Evolutionary conservation across 30 jellyfish, hydroid and myxozoan genomes (phyloP), one percentile per base, ranked within the genome.

Genomic region (Turritopsis rubra): DNA sequence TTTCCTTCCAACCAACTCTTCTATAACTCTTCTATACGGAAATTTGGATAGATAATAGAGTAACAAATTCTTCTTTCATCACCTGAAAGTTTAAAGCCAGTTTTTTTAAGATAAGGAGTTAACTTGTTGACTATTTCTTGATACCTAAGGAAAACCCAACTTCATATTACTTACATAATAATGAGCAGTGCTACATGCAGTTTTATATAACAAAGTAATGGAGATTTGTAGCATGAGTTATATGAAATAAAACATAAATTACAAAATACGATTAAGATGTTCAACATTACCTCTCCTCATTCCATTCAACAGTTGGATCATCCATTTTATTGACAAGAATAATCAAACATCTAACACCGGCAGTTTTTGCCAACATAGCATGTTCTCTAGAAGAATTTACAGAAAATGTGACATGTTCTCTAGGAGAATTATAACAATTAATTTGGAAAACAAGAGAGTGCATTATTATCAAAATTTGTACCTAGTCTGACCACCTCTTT

Each of bases 401-500:
- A 13, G 22, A 83, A 4, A 18, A 1, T 0, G 19, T 7, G 0
- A 68, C 21, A 7, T 68, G 77, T 7, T 68, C 9, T 3, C 13
- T 5, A 41, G 13, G 60, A 41, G 13, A 41, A 41, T 41, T 3
- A 3, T 13, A 41, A 41, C 13, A 5, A 41, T 41, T 41, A 41
- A 41, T 41, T 41, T 3, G 60, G 9, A 5, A 41, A 41, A 41
- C 60, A 5, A 3, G 60, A 3, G n/a, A n/a, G n/a, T n/a, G n/a
- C n/a, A n/a, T n/a, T n/a, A n/a, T n/a, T n/a, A n/a, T n/a, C n/a
- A n/a, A n/a, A n/a, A 66, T 27, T n/a, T 21, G 1, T 54, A 94
- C 99, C 99, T 83, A 21, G 99, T 95, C 83, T 95, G 99, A 1
- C 99, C 99, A 20, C 99, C 99, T 68, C 99, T 72, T 68, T 95